Conservation (phyloP, 1,140 invertebrate species). For the Drosophila fuyamai region DNA sequence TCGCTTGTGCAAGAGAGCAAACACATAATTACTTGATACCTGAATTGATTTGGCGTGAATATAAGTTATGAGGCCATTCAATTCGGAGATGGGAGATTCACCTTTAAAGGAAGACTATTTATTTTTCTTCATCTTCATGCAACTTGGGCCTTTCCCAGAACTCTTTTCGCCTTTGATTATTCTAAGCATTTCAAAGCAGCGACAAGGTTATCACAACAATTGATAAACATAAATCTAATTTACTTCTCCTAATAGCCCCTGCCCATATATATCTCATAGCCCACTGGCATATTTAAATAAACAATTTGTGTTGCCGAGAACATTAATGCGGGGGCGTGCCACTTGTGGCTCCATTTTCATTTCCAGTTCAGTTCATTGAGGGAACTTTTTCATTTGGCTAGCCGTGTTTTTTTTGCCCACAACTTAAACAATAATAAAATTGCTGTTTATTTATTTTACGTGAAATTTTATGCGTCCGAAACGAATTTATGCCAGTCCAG, state of each 20-base stretch:
- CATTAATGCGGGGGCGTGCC: constrained; percentile 40
- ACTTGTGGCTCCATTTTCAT: constrained; percentile 63
- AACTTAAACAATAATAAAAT: constrained; percentile 71
- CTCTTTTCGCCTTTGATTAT: constrained; percentile 9
- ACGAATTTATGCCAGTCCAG: constrained; percentile 48
- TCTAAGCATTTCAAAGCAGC: constrained; percentile 18
- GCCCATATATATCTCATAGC: constrained; percentile 59
- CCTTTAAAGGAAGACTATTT: background rate
- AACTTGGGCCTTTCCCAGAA: background rate
- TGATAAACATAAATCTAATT: constrained; percentile 55
- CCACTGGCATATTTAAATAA: constrained; percentile 54
- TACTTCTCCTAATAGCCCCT: constrained; percentile 29
- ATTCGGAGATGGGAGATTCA: background rate
- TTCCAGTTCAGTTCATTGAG: constrained; percentile 42
- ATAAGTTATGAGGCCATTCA: constrained; percentile 42
- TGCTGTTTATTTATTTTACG: constrained; percentile 64
- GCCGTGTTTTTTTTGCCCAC: constrained; percentile 39
- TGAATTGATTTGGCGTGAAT: constrained; percentile 45
- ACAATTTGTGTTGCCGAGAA: constrained; percentile 32
- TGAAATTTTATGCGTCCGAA: constrained; percentile 61
- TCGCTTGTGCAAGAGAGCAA: constrained; percentile 20
- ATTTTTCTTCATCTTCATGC: background rate
- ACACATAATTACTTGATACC: constrained; percentile 56
- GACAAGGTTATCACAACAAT: constrained; percentile 59
- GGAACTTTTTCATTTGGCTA: constrained; percentile 43